Percentiles rank a stretch among this genome's conserved stretches.
Conservation (phyloP, 2,797 vertebrate genomes). For the Anomalospiza imberbis region DNA sequence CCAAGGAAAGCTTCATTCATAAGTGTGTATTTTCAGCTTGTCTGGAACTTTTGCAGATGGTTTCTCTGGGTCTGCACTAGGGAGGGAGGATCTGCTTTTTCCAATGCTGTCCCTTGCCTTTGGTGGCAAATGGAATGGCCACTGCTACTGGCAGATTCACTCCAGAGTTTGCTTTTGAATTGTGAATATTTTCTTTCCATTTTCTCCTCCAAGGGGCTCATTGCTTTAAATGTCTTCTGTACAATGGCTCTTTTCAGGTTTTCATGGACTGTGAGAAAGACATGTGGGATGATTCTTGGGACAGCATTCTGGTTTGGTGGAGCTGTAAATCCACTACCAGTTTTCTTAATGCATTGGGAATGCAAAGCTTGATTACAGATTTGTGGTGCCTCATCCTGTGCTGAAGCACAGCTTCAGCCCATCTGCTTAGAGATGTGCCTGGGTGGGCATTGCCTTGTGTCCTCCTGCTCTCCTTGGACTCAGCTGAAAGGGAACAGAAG, state of each 20-base stretch:
- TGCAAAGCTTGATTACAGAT: not conserved
- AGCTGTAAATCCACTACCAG: not conserved
- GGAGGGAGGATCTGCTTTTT: not conserved
- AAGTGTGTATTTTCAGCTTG: not conserved
- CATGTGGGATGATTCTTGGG: not conserved
- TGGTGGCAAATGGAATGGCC: not conserved
- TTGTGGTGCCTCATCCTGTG: not conserved
- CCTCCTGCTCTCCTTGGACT: not conserved
- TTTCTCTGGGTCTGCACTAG: not conserved
- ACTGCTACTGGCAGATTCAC: not conserved
- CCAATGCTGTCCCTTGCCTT: not conserved
- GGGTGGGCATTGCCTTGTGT: not conserved
- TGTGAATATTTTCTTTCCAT: not conserved
- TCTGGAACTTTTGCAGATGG: not conserved
- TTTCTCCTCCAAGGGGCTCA: not conserved
- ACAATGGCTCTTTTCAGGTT: not conserved
- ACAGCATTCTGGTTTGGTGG: not conserved
- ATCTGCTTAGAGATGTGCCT: not conserved
- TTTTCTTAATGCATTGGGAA: not conserved
- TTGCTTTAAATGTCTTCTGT: not conserved
- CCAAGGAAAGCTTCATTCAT: not conserved
- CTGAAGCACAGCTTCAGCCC: not conserved
- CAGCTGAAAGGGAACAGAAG: not conserved
- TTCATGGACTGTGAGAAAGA: not conserved
- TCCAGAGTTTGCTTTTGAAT: not conserved